Evolutionary conservation across 2,113 vertebrate genomes (phyloP).

Genomic region (Hepsetus odoe): DNA sequence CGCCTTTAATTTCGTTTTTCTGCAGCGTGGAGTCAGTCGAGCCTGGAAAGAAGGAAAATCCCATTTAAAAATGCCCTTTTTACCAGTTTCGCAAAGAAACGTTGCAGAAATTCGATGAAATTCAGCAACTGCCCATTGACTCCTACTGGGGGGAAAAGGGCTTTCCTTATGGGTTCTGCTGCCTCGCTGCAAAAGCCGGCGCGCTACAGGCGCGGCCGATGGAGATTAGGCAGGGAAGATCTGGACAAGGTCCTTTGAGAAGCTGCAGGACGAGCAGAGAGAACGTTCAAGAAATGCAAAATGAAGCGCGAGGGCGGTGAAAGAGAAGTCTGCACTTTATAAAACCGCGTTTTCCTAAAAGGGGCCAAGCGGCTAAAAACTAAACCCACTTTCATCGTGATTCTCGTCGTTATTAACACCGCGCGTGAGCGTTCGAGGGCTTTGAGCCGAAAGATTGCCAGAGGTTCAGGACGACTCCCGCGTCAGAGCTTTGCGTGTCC

Average conservation of each 20-base stretch:
- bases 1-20: too few species aligned
- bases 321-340: background rate
- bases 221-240: background rate
- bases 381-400: background rate
- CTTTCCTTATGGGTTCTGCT: too few species aligned
- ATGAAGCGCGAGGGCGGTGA: background rate
- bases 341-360: conserved; percentile 25
- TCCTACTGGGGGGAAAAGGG: background rate
- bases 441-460: background rate
- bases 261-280: too few species aligned
- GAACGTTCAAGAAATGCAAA: background rate
- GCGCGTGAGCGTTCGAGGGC: background rate
- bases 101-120: too few species aligned
- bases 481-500: background rate
- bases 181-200: background rate
- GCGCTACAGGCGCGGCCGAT: background rate
- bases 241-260: too few species aligned
- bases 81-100: too few species aligned
- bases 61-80: too few species aligned
- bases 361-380: conserved; percentile 3
- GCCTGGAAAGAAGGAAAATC: too few species aligned
- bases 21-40: too few species aligned
- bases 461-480: background rate
- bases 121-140: background rate
- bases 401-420: background rate